Base-by-base conservation (phyloP, 2,797 vertebrate genomes). In the Danio kyathit region DNA sequence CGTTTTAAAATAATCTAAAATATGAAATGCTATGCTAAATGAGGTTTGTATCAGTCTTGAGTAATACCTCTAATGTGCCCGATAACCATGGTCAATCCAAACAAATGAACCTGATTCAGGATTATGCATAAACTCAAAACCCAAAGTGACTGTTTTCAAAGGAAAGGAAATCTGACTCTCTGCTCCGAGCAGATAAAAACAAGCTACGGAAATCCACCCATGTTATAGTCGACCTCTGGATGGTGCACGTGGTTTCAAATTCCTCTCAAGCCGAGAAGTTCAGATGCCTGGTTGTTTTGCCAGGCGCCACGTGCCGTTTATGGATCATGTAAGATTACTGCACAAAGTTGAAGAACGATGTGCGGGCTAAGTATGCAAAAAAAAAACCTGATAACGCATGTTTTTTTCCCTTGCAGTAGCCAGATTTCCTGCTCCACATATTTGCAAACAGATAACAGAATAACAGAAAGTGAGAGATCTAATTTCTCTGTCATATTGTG, bases 251-350 rank as follows among this genome's bases (percentile, higher is more conserved):
- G 88, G 90, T 86, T 82, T 65, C 83, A 85, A 91, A 93, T 93
- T 92, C 92, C 90, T 87, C 82, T 80, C 5, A 81, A 83, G 82
- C 90, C 88, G 89, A 89, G 87, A 83, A 87, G 79, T 87, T 92
- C 88, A 92, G 90, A 91, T 93, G 92, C 90, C 85, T 56, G 77
- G 87, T 88, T 92, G 90, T 92, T 92, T 92, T 88, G 82, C 88
- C 79, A 78, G 17, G 51, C 5, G n/a, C 0, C 2, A 6, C 66
- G 29, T 71, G 56, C 8, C 13, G 5, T 14, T 70, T 13, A 60
- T 4, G 2, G 17, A 71, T 52, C 76, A 49, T 21, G 43, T n/a
- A 43, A 66, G 66, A 71, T 70, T 71, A 79, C 29, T 19, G 76
- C 11, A 41, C 44, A 40, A 41, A 46, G 29, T 7, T 49, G n/a